A percentile compares a stretch with the other conserved stretches of the same genome.
Conservation (phyloP, 2,888 invertebrate genomes). For the Pyrocoelia pectoralis region DNA sequence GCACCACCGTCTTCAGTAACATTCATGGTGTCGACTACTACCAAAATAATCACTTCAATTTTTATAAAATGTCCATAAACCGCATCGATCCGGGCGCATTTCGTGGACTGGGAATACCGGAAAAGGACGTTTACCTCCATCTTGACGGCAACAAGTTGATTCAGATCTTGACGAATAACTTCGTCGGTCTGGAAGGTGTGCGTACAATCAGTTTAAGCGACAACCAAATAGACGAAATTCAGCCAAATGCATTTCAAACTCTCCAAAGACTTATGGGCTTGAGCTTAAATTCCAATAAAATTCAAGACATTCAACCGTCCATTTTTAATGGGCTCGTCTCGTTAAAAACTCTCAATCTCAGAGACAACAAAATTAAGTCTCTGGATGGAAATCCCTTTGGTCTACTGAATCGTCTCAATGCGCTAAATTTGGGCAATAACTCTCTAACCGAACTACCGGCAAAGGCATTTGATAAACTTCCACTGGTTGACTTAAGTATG, state of each 20-base stretch:
- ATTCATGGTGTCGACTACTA: neutral
- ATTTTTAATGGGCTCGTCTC: neutral
- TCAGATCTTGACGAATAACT: neutral
- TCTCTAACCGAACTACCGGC: neutral
- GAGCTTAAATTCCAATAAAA: neutral
- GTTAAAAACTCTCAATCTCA: neutral
- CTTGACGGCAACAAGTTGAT: slow-evolving; percentile 10
- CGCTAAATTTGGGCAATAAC: neutral
- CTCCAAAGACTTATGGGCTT: neutral
- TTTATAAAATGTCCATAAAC: neutral
- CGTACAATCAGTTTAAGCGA: neutral
- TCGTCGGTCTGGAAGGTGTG: neutral
- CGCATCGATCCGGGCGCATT: slow-evolving; percentile 3
- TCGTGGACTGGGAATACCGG: neutral
- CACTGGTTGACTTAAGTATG: neutral
- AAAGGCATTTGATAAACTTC: neutral
- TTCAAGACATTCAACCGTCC: neutral
- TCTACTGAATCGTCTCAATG: neutral
- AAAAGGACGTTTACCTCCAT: neutral
- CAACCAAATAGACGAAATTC: neutral
- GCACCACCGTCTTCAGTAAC: neutral
- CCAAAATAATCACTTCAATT: neutral
- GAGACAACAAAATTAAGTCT: neutral
- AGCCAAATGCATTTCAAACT: neutral
- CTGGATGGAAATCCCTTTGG: neutral